phyloP scores from a whole-genome alignment of 2,797 vertebrate species.

The Lates japonicus region DNA sequence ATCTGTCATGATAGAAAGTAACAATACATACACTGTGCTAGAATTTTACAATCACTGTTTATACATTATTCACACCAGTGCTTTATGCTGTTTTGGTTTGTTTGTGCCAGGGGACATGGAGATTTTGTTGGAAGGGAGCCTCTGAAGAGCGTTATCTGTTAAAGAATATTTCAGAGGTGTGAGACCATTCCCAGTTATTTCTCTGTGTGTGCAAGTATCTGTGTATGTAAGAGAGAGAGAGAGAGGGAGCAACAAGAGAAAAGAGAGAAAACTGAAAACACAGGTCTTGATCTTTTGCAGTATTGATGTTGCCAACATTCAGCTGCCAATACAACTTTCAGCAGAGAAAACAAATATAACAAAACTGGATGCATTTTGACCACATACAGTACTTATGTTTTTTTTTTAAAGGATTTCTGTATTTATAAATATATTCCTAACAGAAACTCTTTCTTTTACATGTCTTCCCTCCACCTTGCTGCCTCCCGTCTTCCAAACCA shows the following conservation, averaged over 20 bases:
- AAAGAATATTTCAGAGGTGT: slow-evolving; percentile 53
- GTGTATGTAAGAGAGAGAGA: slow-evolving; percentile 18
- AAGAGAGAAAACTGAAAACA: slow-evolving; percentile 34
- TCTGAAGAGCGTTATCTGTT: slow-evolving; percentile 44
- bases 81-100: slow-evolving; percentile 71
- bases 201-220: slow-evolving; percentile 23
- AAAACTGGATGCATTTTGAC: slow-evolving; percentile 19
- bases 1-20: slow-evolving; percentile 70
- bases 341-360: slow-evolving; percentile 33
- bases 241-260: slow-evolving; percentile 25
- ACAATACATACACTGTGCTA: slow-evolving; percentile 50
- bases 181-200: slow-evolving; percentile 35
- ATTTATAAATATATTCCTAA: slow-evolving; percentile 43
- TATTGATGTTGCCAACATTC: slow-evolving; percentile 44
- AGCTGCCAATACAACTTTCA: slow-evolving; percentile 45
- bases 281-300: slow-evolving; percentile 52
- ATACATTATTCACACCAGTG: slow-evolving; percentile 77
- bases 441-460: slow-evolving; percentile 58
- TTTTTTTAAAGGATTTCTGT: slow-evolving; percentile 10
- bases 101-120: slow-evolving; percentile 61
- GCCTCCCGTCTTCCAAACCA: slow-evolving; percentile 55
- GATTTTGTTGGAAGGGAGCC: slow-evolving; percentile 60
- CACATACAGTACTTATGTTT: neutral
- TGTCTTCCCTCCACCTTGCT: slow-evolving; percentile 31
- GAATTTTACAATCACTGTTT: slow-evolving; percentile 71